Evolutionary conservation across 2,888 invertebrate genomes (phyloP), one percentile per base, ranked within the genome.

Genomic region (Trichopoda pennipes): DNA sequence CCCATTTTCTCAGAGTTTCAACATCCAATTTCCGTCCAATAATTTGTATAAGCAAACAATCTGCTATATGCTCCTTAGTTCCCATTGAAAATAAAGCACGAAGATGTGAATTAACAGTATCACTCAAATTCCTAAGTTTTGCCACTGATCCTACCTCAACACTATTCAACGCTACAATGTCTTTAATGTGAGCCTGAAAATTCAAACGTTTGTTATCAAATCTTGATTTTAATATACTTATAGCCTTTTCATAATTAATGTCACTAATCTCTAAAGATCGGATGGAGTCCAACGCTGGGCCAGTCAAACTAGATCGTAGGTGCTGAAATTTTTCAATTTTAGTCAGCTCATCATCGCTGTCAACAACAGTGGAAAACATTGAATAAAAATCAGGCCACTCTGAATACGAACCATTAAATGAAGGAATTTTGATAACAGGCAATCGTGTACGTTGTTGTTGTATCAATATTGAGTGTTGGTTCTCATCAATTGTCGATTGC

Each of bases 291-390:
- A 82, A 47, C 3, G 73, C 47, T 8, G 47, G 47, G 16, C 47
- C 47, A 47, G 17, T 47, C 47, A 47, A 47, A 47, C 79, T 28
- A 60, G 17, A 53, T 72, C 76, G 19, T 21, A 84, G 28, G 19
- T 82, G 64, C 61, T 83, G 80, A 60, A 81, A 73, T 53, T 82
- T 83, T 81, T 79, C 74, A 38, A 83, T 73, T 58, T 80, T 80
- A 1, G 9, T 47, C 21, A 80, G 47, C 2, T 79, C 81, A 0
- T 28, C 12, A 60, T 84, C 69, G 58, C 38, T 70, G 3, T 42
- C 66, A 55, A 80, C 56, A n/a, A 84, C 69, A n/a, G 76, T 76
- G 28, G n/a, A 53, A 51, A 81, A 84, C 81, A 81, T 81, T 2
- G 74, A 76, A 35, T 64, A 66, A 49, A 84, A 78, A 49, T 82